Evolutionary conservation across 2,797 vertebrate species (phyloP).

Genomic region (Chiroxiphia lanceolata): DNA sequence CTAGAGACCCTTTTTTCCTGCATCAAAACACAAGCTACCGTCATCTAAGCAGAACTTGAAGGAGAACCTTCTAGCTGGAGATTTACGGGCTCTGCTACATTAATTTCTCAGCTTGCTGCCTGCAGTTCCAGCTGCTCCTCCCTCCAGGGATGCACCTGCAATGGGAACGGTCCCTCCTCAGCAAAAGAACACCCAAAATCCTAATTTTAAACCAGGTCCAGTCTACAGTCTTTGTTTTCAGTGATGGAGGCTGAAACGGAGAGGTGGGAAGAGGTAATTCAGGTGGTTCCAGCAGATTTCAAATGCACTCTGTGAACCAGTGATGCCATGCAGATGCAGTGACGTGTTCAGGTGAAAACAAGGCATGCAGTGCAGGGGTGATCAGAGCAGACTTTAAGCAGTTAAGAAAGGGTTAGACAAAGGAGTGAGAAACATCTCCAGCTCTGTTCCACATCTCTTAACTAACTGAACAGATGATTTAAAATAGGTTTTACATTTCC

Average conservation of each 20-base stretch:
- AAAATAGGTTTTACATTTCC: not conserved
- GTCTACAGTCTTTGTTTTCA: not conserved
- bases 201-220: not conserved
- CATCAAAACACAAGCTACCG: not conserved
- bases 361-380: not conserved
- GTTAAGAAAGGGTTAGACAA: not conserved
- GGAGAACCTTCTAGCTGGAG: not conserved
- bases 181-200: not conserved
- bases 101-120: constrained; percentile 9
- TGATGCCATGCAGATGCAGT: constrained; percentile 21
- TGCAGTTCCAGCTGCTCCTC: constrained; percentile 13
- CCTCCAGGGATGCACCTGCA: not conserved
- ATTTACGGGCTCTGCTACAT: not conserved
- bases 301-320: not conserved
- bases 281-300: constrained; percentile 26
- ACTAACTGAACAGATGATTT: not conserved
- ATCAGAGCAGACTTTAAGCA: not conserved
- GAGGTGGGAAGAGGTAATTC: constrained; percentile 49
- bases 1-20: not conserved
- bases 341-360: not conserved
- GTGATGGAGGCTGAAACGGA: constrained; percentile 53
- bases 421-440: not conserved
- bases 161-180: not conserved
- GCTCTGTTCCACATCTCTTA: not conserved
- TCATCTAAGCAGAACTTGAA: not conserved